Evolutionary conservation across 2,888 invertebrate species (phyloP).

Genomic region (Mystacides longicornis): DNA sequence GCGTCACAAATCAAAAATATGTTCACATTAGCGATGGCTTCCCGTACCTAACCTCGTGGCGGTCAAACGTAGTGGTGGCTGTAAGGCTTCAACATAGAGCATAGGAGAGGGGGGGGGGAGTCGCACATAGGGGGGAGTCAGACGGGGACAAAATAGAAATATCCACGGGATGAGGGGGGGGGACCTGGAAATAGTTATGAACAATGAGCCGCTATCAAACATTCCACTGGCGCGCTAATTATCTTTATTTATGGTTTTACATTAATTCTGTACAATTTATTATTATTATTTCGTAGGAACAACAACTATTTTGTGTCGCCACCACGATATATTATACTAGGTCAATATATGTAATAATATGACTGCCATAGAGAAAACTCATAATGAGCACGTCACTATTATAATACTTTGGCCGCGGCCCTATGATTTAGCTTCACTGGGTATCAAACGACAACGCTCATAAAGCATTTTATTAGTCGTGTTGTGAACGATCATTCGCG

Average conservation of each 20-base stretch:
- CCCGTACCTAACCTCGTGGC: too few relatives aligned
- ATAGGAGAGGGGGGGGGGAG: neutral
- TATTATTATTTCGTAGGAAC: slow-evolving; percentile 10
- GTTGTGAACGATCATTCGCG: neutral
- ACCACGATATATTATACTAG: neutral
- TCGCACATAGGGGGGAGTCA: neutral
- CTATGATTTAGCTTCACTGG: slow-evolving; percentile 19
- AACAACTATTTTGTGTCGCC: slow-evolving; percentile 1
- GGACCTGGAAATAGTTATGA: slow-evolving; percentile 8
- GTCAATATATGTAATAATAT: slow-evolving; percentile 11
- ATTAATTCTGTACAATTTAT: slow-evolving; percentile 25
- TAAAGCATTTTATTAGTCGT: neutral
- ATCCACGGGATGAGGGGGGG: neutral
- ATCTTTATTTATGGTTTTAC: slow-evolving; percentile 27
- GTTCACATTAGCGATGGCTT: slow-evolving; percentile 21
- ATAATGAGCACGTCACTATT: slow-evolving; percentile 23
- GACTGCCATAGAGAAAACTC: slow-evolving; percentile 20
- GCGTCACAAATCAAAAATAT: slow-evolving; percentile 27
- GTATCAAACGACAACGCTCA: slow-evolving; percentile 16
- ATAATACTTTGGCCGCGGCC: slow-evolving; percentile 19
- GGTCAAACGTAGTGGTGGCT: slow-evolving; percentile 12
- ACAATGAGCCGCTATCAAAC: slow-evolving; percentile 26
- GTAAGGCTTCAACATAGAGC: neutral
- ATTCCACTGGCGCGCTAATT: slow-evolving; percentile 25
- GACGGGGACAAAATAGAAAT: too few relatives aligned